phyloP scores from a whole-genome alignment of 2,797 vertebrate species.

The Emydoidea blandingii region DNA sequence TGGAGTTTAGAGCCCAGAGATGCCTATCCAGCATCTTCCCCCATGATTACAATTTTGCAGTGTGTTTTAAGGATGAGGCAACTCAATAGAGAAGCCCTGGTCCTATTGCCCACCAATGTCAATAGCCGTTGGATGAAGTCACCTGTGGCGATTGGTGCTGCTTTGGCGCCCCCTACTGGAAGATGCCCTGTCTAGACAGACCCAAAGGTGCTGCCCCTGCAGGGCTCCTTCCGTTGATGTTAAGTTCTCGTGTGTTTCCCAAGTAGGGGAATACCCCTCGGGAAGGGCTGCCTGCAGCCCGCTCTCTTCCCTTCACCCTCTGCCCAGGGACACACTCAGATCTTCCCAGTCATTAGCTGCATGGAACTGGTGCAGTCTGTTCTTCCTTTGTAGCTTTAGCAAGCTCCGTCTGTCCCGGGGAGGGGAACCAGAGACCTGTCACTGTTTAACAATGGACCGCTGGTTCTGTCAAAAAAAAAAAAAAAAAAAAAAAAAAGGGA shows the following conservation, averaged over 20 bases:
- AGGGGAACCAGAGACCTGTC: neutral
- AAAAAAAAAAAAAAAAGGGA: neutral
- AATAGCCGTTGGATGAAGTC: neutral
- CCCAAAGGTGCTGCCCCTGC: fast-evolving
- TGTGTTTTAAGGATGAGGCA: neutral
- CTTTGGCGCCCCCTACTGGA: neutral
- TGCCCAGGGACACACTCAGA: fast-evolving
- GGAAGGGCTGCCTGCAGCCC: neutral
- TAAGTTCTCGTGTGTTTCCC: fast-evolving
- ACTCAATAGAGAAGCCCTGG: neutral
- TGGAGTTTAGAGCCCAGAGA: too few species aligned
- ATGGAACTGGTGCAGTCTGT: neutral
- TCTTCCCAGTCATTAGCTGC: neutral
- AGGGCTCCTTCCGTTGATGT: neutral
- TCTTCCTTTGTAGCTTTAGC: neutral
- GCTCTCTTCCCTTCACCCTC: neutral
- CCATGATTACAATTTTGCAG: neutral
- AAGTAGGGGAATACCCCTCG: fast-evolving
- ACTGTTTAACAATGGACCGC: neutral
- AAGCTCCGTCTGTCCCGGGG: slow-evolving; percentile 1
- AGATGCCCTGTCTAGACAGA: neutral
- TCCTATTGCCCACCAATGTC: fast-evolving
- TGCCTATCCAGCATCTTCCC: neutral
- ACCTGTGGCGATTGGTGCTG: fast-evolving
- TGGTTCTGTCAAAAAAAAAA: slow-evolving; percentile 18